Base-by-base conservation (phyloP, 2,113 vertebrate species). In the Myodes glareolus region DNA sequence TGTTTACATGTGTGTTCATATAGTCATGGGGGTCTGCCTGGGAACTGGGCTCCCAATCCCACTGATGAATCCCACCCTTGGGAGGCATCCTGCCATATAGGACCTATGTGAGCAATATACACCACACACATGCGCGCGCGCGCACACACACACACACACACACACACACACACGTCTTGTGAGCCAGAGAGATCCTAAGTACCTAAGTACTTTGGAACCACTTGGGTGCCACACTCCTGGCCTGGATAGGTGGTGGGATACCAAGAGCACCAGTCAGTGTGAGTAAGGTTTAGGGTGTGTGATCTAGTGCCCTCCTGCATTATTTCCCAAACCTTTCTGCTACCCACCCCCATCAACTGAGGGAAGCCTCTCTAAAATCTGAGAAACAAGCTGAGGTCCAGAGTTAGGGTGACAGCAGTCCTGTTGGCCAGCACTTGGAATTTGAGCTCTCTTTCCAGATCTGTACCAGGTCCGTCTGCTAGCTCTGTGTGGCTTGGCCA, bases 11-110 rank as follows among this genome's bases (percentile, higher is more conserved):
- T 87, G 33, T 36, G 68, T 31, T 25, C 3, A 9, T 8, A 2
- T 2, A 45, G 0, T 29, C 23, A 16, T 5, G 13, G 3, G 0
- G 3, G 29, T 21, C 55, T 19, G 5, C 23, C n/a, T 17, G 10
- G 47, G 25, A 47, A 58, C 1, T 0, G 31, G 14, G 4, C 3
- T 10, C 27, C 68, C n/a, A 25, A 25, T 63, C 82, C 36, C 42
- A 6, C 5, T 5, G 12, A 5, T n/a, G 55, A 19, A 4, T n/a
- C n/a, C n/a, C n/a, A n/a, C 16, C 63, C 33, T 14, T 2, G 21
- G 52, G 31, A 16, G 3, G 5, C 8, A 58, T 68, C 29, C 55
- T 45, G 33, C 39, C 27, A 5, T 1, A 16, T 17, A 45, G 42
- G 27, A 77, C n/a, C 13, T 63, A 84, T 21, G 68, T 70, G 31